Base-by-base conservation (phyloP, 1,140 invertebrate genomes). In the Rhagoletis pomonella region DNA sequence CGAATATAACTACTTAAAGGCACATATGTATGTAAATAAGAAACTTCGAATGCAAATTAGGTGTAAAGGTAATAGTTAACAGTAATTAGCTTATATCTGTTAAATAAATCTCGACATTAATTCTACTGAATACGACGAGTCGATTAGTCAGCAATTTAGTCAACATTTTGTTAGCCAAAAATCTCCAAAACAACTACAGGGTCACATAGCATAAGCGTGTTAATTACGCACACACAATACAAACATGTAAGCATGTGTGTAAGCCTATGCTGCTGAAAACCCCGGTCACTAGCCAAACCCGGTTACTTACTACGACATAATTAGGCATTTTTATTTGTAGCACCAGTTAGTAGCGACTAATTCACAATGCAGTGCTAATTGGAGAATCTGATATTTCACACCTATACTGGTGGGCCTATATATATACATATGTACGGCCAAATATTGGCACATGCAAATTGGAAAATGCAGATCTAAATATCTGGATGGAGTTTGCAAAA, bases 361-460 rank as follows among this genome's bases (percentile, higher is more conserved):
- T 73, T 73, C 67, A 10, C 67, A 44, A 17, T 5, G 10, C 12
- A 17, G 42, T 42, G 2, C 42, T 73, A 73, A 73, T 73, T 73
- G 64, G 4, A 67, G 39, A 67, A 67, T 67, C 64, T 39, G 64
- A 67, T 9, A 67, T 67, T 42, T 67, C 64, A 42, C 64, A 42
- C 64, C 64, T 42, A 67, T 67, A 19, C 29, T 2, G 64, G 64
- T 67, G 10, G 1, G 29, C 39, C 29, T 67, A 67, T 29, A 67
- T 29, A 67, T 4, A 42, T 10, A 12, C 10, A 29, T 55, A 7
- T 10, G 10, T 55, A 55, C 50, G 10, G 29, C 29, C 29, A 29
- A 29, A 29, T 29, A 29, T 29, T 29, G 29, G 29, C 29, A 29
- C 10, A 42, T 67, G 64, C 39, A 14, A 42, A 42, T 39, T 0